phyloP scores from a whole-genome alignment of 2,113 vertebrate species.

The Azemiops feae region DNA sequence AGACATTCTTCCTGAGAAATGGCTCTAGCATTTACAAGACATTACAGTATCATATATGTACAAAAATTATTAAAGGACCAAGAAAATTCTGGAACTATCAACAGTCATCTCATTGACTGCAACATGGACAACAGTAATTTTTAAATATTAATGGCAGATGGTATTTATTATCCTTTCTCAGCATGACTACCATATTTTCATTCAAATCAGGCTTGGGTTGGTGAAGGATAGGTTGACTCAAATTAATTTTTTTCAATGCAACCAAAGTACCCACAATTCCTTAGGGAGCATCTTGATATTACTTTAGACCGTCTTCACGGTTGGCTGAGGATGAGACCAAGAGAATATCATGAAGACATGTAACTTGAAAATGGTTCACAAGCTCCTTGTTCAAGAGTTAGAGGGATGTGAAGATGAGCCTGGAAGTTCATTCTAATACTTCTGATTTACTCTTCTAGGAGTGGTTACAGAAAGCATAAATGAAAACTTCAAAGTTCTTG shows the following conservation, averaged over 20 bases:
- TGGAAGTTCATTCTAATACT: neutral
- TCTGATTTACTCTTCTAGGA: neutral
- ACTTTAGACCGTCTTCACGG: neutral
- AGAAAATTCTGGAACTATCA: conserved; percentile 16
- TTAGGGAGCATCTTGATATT: neutral
- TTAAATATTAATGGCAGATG: neutral
- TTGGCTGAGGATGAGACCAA: neutral
- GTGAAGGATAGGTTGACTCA: neutral
- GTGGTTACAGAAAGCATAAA: neutral
- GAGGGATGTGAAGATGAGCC: neutral
- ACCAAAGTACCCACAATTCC: neutral
- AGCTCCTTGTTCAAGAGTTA: neutral
- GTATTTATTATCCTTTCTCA: neutral
- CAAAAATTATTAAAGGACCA: conserved; percentile 35
- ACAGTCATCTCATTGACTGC: neutral
- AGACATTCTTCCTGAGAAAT: neutral
- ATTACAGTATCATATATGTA: conserved; percentile 13
- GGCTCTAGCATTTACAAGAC: conserved; percentile 24
- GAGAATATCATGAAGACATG: neutral
- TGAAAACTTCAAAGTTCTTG: neutral
- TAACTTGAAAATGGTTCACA: neutral
- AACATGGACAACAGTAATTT: conserved; percentile 12
- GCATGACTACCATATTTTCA: neutral
- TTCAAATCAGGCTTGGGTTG: neutral
- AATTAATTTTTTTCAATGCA: neutral